Conservation (phyloP, 2,797 vertebrate species). For the Telmatherina bonti region DNA sequence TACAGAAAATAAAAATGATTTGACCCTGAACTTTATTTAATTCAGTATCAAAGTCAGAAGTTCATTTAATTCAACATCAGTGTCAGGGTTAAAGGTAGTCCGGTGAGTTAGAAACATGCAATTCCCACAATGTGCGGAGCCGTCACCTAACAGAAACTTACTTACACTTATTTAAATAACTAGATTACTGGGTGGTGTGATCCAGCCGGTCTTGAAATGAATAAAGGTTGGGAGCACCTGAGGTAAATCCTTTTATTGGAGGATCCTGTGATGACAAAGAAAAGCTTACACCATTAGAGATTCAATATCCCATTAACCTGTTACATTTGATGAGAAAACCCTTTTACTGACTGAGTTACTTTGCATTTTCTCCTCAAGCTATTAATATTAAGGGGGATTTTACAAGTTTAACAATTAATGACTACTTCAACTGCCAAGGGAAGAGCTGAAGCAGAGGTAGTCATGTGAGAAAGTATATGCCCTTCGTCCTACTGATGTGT, state of each 20-base stretch:
- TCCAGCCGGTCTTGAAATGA: background rate
- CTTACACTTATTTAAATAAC: conserved; percentile 38
- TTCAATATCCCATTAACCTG: conserved; percentile 23
- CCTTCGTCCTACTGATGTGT: too few relatives aligned
- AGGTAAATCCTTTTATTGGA: conserved; percentile 36
- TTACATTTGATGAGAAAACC: conserved; percentile 15
- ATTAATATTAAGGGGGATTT: background rate
- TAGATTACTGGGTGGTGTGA: conserved; percentile 33
- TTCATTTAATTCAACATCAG: too few relatives aligned
- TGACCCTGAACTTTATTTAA: background rate
- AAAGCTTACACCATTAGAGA: conserved; percentile 31
- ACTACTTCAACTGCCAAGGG: background rate
- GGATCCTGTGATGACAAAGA: conserved; percentile 16
- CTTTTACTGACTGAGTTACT: conserved; percentile 4
- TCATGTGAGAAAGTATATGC: background rate
- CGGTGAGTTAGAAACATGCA: background rate
- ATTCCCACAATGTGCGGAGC: background rate
- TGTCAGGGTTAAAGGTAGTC: background rate
- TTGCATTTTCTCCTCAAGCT: background rate
- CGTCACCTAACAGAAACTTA: background rate
- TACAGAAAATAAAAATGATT: too few relatives aligned
- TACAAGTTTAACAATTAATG: background rate
- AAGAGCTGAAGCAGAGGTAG: background rate
- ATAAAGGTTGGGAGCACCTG: conserved; percentile 9
- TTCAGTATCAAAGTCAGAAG: background rate